Conservation (phyloP, 2,888 invertebrate genomes). For the Drosophila recens region DNA sequence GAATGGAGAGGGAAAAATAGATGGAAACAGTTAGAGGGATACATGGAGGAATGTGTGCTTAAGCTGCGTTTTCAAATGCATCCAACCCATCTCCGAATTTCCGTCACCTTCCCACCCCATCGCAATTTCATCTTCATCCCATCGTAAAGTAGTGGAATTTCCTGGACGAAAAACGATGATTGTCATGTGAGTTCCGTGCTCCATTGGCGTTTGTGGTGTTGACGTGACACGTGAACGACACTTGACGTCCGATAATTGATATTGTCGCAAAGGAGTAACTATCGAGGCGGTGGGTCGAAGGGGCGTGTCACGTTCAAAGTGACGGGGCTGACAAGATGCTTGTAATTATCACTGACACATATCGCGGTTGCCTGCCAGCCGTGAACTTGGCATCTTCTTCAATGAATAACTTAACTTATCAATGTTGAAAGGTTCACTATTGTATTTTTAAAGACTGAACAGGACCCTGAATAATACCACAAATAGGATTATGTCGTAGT, state of each 20-base stretch:
- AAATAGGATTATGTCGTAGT: neutral
- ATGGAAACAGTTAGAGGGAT: no score
- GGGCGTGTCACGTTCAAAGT: constrained; percentile 17
- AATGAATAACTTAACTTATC: constrained; percentile 22
- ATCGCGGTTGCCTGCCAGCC: constrained; percentile 38
- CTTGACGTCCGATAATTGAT: constrained; percentile 78
- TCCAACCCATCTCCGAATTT: constrained; percentile 16
- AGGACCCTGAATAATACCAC: neutral
- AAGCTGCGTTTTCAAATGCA: constrained; percentile 34
- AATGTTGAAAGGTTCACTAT: neutral
- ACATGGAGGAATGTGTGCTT: constrained; percentile 5
- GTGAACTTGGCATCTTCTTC: constrained; percentile 2
- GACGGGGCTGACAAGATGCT: constrained; percentile 53
- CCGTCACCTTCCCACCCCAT: neutral
- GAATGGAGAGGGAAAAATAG: neutral
- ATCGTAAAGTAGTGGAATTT: constrained; percentile 4
- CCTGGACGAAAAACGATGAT: constrained; percentile 39
- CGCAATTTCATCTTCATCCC: neutral
- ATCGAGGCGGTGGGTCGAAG: neutral
- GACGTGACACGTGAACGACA: constrained; percentile 80
- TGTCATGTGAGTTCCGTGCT: constrained; percentile 51
- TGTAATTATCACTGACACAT: constrained; percentile 69
- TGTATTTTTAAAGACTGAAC: neutral
- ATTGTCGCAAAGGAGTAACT: constrained; percentile 42
- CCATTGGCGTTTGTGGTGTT: constrained; percentile 63